Conservation (phyloP, 2,113 vertebrate genomes). For the Columbina picui region DNA sequence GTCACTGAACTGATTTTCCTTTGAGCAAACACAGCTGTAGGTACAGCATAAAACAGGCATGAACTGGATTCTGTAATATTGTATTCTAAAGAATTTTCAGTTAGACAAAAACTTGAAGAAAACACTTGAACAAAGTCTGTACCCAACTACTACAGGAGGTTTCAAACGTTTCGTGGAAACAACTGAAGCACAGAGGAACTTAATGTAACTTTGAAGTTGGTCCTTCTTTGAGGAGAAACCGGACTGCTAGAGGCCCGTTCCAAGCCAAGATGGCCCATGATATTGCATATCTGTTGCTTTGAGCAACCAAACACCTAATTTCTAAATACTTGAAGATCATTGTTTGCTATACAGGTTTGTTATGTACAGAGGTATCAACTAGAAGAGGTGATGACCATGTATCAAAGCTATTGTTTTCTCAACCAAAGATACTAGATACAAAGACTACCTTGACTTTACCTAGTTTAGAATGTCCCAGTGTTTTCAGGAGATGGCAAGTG, state of each 20-base stretch:
- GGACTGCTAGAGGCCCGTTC: neutral
- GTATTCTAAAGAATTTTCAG: neutral
- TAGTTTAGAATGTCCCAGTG: neutral
- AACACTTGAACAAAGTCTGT: neutral
- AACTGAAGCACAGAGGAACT: neutral
- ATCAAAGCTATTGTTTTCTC: neutral
- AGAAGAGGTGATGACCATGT: neutral
- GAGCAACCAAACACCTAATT: neutral
- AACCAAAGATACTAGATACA: neutral
- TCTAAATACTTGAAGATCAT: neutral
- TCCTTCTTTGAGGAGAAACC: neutral
- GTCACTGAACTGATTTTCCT: neutral
- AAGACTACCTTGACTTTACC: neutral
- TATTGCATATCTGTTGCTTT: neutral
- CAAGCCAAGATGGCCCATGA: neutral
- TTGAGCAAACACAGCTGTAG: neutral
- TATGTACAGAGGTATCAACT: neutral
- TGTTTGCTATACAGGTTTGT: neutral
- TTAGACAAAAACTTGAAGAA: neutral
- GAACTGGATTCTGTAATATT: neutral
- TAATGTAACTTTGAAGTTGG: neutral
- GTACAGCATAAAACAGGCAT: neutral
- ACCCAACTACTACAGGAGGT: fast-evolving
- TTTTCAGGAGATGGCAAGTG: neutral
- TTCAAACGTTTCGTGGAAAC: neutral